Percentiles rank a stretch among this genome's conserved stretches.
These are phyloP conservation scores for Heliocidaris tuberculata DNA, from an alignment of 35 echinoderm and acorn worm genomes.

Conservation along the genomic window DNA sequence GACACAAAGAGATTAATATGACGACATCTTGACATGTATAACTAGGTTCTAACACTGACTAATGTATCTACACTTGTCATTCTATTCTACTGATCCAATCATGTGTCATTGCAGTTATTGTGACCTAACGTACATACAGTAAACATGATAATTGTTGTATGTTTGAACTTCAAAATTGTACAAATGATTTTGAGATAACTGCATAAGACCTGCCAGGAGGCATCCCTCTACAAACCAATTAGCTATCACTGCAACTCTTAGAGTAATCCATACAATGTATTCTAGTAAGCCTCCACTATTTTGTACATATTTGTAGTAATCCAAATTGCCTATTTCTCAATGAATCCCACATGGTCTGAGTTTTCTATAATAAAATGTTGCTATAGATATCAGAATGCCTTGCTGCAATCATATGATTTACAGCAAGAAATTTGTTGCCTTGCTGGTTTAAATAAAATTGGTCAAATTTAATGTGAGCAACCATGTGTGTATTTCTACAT, in stretches of 20 bases:
- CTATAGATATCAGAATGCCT: neutral
- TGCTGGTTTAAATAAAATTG: neutral
- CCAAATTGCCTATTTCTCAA: neutral
- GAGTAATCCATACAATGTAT: neutral
- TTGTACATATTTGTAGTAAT: neutral
- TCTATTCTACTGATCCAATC: neutral
- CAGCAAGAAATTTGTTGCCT: neutral
- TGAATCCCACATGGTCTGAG: neutral
- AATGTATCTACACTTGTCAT: neutral
- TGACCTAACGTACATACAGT: neutral
- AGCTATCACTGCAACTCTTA: neutral
- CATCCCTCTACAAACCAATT: neutral
- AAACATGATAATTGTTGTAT: constrained; percentile 2
- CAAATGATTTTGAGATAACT: neutral
- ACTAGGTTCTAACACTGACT: constrained; percentile 16
- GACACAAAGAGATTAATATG: neutral
- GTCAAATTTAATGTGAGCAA: neutral
- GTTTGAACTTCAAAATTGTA: neutral
- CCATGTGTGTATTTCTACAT: neutral
- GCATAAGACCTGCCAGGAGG: neutral
- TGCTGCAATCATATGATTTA: neutral
- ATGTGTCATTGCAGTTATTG: neutral
- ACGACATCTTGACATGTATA: neutral
- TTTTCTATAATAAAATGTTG: neutral
- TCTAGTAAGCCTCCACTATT: neutral